Conservation (phyloP, 1,140 invertebrate genomes). For the Macrocentrus cingulum region DNA sequence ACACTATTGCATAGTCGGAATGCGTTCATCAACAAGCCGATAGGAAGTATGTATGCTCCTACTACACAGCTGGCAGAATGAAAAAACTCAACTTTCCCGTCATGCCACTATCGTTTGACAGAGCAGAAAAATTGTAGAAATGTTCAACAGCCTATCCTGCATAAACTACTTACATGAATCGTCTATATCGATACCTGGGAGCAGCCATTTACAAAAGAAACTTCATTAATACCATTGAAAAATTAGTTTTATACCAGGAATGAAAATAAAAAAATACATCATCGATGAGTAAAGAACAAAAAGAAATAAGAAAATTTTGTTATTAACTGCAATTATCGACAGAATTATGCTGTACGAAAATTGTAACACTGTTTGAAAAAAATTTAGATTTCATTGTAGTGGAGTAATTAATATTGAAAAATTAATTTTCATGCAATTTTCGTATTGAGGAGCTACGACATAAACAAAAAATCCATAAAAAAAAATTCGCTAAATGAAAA, state of each 20-base stretch:
- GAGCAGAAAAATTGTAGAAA: slow-evolving; percentile 36
- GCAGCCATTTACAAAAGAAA: slow-evolving; percentile 57
- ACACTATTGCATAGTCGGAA: background rate
- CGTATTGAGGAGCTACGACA: background rate
- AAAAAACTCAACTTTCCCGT: background rate
- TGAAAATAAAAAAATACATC: background rate
- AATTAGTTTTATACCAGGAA: slow-evolving; percentile 19
- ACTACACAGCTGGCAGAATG: too few species aligned
- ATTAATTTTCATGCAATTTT: slow-evolving; percentile 10
- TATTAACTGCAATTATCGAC: background rate
- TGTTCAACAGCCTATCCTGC: slow-evolving; percentile 39
- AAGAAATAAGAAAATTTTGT: slow-evolving; percentile 4
- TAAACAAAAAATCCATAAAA: too few species aligned
- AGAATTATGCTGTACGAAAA: background rate
- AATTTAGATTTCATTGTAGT: background rate
- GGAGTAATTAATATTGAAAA: background rate
- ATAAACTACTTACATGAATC: slow-evolving; percentile 59
- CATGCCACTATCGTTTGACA: slow-evolving; percentile 29
- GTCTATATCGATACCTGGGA: slow-evolving; percentile 60
- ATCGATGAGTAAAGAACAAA: background rate
- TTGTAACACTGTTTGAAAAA: background rate
- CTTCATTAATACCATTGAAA: slow-evolving; percentile 48
- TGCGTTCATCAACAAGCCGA: too few species aligned
- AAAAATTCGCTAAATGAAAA: too few species aligned
- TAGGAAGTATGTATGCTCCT: too few species aligned